phyloP scores from a whole-genome alignment of 2,113 vertebrate genomes.

The Corynorhinus townsendii region DNA sequence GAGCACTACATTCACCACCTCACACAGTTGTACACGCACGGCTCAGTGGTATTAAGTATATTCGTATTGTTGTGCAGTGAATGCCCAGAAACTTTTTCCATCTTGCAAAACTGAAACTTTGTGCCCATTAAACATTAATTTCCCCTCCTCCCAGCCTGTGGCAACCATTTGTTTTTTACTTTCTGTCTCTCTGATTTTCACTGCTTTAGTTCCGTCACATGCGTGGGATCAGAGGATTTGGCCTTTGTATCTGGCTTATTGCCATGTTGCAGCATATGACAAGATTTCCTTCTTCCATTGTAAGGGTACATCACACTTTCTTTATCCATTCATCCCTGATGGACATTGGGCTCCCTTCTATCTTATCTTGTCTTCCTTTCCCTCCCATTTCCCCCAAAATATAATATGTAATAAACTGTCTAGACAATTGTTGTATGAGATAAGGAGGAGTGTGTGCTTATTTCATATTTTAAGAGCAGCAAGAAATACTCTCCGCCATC shows the following conservation, averaged over 20 bases:
- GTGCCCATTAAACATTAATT: not conserved
- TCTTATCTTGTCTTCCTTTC: not conserved
- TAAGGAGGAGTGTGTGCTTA: not conserved
- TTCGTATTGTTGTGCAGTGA: not conserved
- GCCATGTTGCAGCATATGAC: not conserved
- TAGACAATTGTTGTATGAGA: not conserved
- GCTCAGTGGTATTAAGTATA: not conserved
- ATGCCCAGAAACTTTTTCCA: not conserved
- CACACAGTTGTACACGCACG: not conserved
- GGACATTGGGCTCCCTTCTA: not conserved
- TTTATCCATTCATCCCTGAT: not conserved
- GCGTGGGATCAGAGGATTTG: not conserved
- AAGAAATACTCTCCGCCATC: not conserved
- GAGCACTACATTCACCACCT: not conserved
- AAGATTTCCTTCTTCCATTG: not conserved
- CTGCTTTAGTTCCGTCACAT: not conserved
- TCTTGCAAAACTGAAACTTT: not conserved
- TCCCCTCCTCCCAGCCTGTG: not conserved
- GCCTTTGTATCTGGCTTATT: not conserved
- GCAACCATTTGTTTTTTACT: not conserved
- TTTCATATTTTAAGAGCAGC: not conserved
- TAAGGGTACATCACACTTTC: not conserved
- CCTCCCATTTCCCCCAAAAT: not conserved
- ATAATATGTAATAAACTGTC: not conserved
- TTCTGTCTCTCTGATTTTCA: not conserved